Percentiles rank a stretch among this genome's conserved stretches.
These are phyloP conservation scores for Craniophora ligustri DNA, from an alignment of 2,888 invertebrate genomes.

Conservation along the genomic window DNA sequence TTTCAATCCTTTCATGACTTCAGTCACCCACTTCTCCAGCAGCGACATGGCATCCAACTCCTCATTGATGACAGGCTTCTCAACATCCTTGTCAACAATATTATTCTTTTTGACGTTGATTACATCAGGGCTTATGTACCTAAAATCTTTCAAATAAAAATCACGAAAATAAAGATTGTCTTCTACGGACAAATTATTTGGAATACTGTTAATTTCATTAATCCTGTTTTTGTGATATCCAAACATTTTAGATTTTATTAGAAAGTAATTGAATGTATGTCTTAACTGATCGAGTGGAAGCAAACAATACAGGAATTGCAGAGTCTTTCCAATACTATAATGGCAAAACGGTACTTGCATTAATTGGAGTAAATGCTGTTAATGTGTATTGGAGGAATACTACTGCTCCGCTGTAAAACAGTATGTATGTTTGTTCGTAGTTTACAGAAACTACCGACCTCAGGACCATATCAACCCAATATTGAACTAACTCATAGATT, in stretches of 20 bases:
- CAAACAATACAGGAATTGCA: slow-evolving; percentile 18
- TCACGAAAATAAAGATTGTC: slow-evolving; percentile 70
- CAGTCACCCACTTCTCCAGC: slow-evolving; percentile 69
- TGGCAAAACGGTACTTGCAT: slow-evolving; percentile 25
- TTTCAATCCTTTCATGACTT: slow-evolving; percentile 76
- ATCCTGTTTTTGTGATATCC: slow-evolving; percentile 51
- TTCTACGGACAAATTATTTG: slow-evolving; percentile 48
- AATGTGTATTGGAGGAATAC: neutral
- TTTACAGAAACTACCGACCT: neutral
- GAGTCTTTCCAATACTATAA: slow-evolving; percentile 18
- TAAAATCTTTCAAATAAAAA: slow-evolving; percentile 78
- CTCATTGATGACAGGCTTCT: slow-evolving; percentile 37
- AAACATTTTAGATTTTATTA: slow-evolving; percentile 44
- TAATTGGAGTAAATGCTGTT: slow-evolving; percentile 45
- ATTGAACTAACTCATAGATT: no score
- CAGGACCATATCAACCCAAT: no score
- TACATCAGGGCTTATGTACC: slow-evolving; percentile 73
- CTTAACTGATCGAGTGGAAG: slow-evolving; percentile 24
- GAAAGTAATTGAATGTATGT: slow-evolving; percentile 9
- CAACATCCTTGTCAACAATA: slow-evolving; percentile 34
- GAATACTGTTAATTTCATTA: slow-evolving; percentile 43
- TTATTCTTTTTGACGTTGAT: slow-evolving; percentile 54
- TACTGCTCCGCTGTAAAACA: neutral
- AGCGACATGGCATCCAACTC: slow-evolving; percentile 48
- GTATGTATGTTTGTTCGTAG: slow-evolving; percentile 12